Percentiles rank a stretch among this genome's conserved stretches.
These are phyloP conservation scores for Myotis yumanensis DNA, from an alignment of 2,113 vertebrate species.

Conservation along the genomic window DNA sequence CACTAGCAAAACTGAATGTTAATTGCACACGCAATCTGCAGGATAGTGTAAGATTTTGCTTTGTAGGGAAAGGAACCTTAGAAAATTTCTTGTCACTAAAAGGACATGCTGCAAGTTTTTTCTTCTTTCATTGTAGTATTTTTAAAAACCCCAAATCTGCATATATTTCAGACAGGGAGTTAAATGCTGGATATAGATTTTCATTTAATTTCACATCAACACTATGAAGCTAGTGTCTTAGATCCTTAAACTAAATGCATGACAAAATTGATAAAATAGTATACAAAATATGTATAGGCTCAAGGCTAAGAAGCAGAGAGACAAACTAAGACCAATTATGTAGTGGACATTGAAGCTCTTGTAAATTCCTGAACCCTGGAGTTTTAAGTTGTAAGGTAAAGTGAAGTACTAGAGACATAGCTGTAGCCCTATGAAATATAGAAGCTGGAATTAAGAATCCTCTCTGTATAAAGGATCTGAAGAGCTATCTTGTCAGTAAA, in stretches of 20 bases:
- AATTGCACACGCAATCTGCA: neutral
- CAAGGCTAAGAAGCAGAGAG: neutral
- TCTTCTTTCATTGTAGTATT: neutral
- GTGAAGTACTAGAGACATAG: neutral
- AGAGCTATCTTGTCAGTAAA: neutral
- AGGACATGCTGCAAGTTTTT: neutral
- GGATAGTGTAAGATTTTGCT: neutral
- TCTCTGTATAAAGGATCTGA: neutral
- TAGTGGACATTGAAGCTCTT: neutral
- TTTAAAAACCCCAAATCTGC: neutral
- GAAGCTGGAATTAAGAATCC: neutral
- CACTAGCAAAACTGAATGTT: neutral
- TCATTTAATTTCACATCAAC: conserved; percentile 2
- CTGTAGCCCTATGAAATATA: neutral
- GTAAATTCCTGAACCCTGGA: neutral
- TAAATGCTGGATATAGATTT: neutral
- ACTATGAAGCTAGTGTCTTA: neutral
- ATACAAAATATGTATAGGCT: neutral
- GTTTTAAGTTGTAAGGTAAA: conserved; percentile 12
- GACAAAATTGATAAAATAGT: neutral
- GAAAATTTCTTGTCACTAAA: conserved; percentile 16
- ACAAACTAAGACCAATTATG: neutral
- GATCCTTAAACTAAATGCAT: neutral
- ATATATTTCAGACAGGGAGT: conserved; percentile 8
- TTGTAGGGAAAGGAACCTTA: neutral